Evolutionary conservation across 2,113 vertebrate genomes (phyloP), one percentile per base, ranked within the genome.

Genomic region (Platichthys stellatus): DNA sequence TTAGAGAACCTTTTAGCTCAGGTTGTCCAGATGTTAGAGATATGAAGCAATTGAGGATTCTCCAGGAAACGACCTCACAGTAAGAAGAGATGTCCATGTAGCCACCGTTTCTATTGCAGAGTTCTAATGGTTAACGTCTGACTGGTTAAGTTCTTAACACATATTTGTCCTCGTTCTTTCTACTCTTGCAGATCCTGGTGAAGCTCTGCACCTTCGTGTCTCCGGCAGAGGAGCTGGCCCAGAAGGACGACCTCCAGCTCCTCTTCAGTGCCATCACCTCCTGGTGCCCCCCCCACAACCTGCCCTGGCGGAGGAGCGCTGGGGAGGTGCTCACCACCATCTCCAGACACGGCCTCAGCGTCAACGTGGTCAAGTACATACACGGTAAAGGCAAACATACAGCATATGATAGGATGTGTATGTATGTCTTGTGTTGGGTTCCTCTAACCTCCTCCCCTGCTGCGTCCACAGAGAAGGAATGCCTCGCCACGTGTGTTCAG

Each of bases 261-360:
- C 91, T 99, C 1, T 99, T 99, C 94, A 99, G 97, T 89, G 98
- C 98, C 95, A 99, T 99, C 95, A 99, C 98, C 35, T 99, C 98
- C 57, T 99, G 98, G 98, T 99, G 98, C 81, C 98, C 98, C 40
- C 97, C 98, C 38, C 98, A 99, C 88, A 99, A 99, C 85, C 95
- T 99, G 87, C 98, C 97, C 66, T 99, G 98, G 98, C 95, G 98
- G 89, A 96, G 96, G 92, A 99, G 98, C 53, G 97, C 98, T 0
- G 98, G 97, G n/a, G 98, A 99, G 89, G 98, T 99, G 24, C 95
- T 99, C 9, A 98, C 96, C 95, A 98, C 97, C 90, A 98, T 99
- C 94, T 99, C 98, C 40, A 93, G 98, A 59, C 97, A 99, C 0
- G 98, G 98, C 78, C 97, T 99, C 82, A 99, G 97, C 18, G 94